Evolutionary conservation across 2,113 vertebrate species (phyloP).

Genomic region (Otolemur garnettii): DNA sequence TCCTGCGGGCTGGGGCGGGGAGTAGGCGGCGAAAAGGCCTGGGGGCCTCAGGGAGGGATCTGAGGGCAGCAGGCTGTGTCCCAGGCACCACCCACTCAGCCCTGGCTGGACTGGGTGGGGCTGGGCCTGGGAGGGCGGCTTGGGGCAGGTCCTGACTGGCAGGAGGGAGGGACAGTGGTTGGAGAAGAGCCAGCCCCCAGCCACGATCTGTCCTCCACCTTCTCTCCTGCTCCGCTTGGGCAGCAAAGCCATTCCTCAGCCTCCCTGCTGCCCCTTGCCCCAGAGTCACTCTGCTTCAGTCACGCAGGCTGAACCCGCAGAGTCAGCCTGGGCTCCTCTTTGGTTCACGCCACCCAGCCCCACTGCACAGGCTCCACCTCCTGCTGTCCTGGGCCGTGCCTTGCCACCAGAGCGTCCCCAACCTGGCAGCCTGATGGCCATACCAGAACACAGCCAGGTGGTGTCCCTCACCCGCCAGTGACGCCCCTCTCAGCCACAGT

Average conservation of each 20-base stretch:
- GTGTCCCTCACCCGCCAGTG: rapidly evolving
- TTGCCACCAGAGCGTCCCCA: too few species aligned
- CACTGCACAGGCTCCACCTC: rapidly evolving
- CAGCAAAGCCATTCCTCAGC: rapidly evolving
- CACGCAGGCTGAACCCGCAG: neutral
- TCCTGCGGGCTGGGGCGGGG: neutral
- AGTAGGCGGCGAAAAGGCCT: rapidly evolving
- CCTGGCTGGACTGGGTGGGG: neutral
- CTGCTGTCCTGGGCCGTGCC: neutral
- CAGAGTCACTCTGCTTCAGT: neutral
- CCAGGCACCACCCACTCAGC: neutral
- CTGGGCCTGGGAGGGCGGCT: neutral
- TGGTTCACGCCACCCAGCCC: rapidly evolving
- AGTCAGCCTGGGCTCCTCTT: neutral
- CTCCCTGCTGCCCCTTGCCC: rapidly evolving
- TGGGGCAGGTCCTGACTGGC: neutral
- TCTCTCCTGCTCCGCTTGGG: neutral
- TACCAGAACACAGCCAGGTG: neutral
- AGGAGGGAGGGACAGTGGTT: neutral
- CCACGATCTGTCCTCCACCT: rapidly evolving
- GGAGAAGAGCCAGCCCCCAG: neutral
- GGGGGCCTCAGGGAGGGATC: neutral
- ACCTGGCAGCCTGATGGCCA: neutral
- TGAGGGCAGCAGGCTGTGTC: neutral
- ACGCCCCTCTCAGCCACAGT: too few species aligned